phyloP scores from a whole-genome alignment of 1,140 invertebrate genomes.

The Philotrypesis tridentata region DNA sequence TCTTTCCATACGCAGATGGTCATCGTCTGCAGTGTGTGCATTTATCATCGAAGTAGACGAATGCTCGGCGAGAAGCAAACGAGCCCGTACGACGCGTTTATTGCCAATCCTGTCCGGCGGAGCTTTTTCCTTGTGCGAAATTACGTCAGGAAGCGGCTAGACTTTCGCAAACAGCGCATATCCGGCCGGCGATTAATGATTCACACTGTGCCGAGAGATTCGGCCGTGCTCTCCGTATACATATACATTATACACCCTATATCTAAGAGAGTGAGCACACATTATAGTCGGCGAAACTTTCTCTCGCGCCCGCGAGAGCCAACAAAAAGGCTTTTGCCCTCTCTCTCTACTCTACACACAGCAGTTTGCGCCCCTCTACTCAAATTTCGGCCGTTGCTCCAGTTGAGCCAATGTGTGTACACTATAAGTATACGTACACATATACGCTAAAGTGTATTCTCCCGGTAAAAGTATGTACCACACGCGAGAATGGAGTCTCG shows the following conservation, averaged over 20 bases:
- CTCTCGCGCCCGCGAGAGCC: conserved; percentile 26
- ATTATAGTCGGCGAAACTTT: conserved; percentile 38
- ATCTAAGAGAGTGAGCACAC: not conserved
- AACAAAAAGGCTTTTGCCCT: conserved; percentile 47
- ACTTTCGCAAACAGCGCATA: not conserved
- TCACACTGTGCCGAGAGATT: not conserved
- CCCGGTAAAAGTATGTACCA: no score
- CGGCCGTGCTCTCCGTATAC: no score
- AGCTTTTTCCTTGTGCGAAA: not conserved
- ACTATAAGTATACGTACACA: not conserved
- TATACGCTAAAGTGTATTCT: no score
- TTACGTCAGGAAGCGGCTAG: not conserved
- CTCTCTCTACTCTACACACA: not conserved
- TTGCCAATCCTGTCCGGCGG: not conserved
- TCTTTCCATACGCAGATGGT: no score
- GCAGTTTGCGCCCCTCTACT: not conserved
- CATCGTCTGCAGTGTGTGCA: not conserved
- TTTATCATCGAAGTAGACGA: no score
- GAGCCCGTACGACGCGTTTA: no score
- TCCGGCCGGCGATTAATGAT: not conserved
- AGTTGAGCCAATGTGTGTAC: conserved; percentile 42
- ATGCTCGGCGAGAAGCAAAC: no score
- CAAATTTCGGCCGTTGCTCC: conserved; percentile 55
- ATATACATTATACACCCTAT: no score
- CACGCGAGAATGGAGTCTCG: not conserved